Evolutionary conservation across 2,113 vertebrate genomes (phyloP).

Genomic region (Phrynocephalus versicolor): DNA sequence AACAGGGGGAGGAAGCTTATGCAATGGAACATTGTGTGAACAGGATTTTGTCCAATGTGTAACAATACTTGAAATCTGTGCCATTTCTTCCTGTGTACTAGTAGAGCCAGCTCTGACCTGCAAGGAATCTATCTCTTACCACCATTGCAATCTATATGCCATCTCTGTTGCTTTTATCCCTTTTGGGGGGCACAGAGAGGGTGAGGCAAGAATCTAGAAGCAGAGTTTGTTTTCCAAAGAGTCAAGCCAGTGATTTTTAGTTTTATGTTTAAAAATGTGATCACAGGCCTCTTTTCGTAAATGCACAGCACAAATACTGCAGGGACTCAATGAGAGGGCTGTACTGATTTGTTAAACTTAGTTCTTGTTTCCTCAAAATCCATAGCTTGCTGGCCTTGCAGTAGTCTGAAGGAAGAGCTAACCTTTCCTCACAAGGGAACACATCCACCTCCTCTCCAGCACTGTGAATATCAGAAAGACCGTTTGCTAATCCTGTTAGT

Average conservation of each 20-base stretch:
- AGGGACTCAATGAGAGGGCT: too few relatives aligned
- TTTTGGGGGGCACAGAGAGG: too few relatives aligned
- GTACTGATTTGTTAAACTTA: background rate
- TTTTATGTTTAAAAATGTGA: too few relatives aligned
- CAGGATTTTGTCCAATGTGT: too few relatives aligned
- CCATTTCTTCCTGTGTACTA: too few relatives aligned
- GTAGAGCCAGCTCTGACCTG: too few relatives aligned
- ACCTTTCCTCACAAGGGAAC: background rate
- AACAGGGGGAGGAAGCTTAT: too few relatives aligned
- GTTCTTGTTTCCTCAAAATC: background rate
- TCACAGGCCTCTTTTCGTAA: background rate
- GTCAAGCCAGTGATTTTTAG: too few relatives aligned
- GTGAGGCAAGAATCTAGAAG: background rate
- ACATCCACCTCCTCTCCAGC: background rate
- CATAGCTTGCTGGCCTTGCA: background rate
- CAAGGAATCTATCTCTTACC: background rate
- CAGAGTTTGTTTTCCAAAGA: too few relatives aligned
- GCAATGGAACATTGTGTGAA: too few relatives aligned
- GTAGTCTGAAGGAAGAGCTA: background rate
- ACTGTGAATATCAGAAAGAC: background rate
- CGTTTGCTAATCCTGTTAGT: background rate
- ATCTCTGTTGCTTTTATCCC: background rate
- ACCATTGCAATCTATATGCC: background rate
- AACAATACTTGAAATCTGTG: too few relatives aligned
- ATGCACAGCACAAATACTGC: background rate